Evolutionary conservation across 2,113 vertebrate species (phyloP).

Genomic region (Nymphicus hollandicus): DNA sequence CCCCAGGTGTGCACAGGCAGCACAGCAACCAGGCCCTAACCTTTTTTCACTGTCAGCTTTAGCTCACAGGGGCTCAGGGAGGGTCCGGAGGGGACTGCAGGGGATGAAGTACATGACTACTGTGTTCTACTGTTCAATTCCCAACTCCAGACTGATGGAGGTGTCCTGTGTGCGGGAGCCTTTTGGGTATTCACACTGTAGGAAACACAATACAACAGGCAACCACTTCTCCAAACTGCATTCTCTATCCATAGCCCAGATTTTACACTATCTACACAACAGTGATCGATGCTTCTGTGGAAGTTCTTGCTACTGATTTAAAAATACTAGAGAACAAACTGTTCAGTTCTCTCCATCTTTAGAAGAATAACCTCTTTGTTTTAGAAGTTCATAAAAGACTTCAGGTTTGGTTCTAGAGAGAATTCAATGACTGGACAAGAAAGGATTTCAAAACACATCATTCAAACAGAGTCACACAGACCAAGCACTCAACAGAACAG

Average conservation of each 20-base stretch:
- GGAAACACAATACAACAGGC: neutral
- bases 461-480: neutral
- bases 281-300: neutral
- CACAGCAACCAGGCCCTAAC: neutral
- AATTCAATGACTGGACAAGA: neutral
- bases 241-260: neutral
- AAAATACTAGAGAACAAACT: constrained; percentile 11
- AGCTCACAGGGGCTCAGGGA: neutral
- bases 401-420: neutral
- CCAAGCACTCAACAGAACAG: neutral
- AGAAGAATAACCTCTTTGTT: neutral
- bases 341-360: constrained; percentile 33
- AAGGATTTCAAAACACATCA: neutral
- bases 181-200: neutral
- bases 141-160: neutral
- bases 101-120: neutral
- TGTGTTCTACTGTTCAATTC: neutral
- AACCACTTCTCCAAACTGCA: neutral
- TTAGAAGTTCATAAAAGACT: constrained; percentile 27
- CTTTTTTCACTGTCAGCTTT: neutral
- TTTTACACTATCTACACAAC: constrained; percentile 26
- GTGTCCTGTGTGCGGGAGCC: fast-evolving
- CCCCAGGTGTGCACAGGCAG: neutral
- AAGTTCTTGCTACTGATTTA: neutral
- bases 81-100: fast-evolving